A percentile compares a stretch with the other conserved stretches of the same genome.
These are phyloP conservation scores for Hypomesus transpacificus DNA, from an alignment of 2,113 vertebrate species.

Conservation along the genomic window DNA sequence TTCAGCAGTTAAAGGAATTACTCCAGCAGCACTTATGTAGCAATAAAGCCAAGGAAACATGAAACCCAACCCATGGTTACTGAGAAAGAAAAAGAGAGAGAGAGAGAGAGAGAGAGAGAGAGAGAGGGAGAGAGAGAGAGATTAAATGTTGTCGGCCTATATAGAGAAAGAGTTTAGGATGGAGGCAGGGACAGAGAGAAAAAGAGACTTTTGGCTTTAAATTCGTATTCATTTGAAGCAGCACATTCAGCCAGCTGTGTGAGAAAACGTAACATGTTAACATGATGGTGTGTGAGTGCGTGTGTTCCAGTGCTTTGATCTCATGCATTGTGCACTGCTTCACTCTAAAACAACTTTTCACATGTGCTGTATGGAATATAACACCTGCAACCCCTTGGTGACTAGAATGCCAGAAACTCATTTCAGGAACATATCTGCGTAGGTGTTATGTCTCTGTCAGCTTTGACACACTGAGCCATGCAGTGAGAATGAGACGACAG, in stretches of 20 bases:
- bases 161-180: not conserved
- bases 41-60: slow-evolving; percentile 54
- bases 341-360: too few species aligned
- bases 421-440: too few species aligned
- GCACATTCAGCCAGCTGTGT: too few species aligned
- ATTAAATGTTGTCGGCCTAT: not conserved
- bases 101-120: not conserved
- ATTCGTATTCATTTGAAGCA: too few species aligned
- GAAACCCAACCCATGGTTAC: slow-evolving; percentile 30
- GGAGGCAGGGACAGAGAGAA: not conserved
- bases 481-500: slow-evolving; percentile 32
- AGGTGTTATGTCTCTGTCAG: slow-evolving; percentile 19
- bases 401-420: too few species aligned
- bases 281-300: not conserved
- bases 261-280: too few species aligned
- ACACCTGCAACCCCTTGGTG: too few species aligned
- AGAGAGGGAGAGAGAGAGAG: not conserved
- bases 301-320: too few species aligned
- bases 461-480: slow-evolving; percentile 32
- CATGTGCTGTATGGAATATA: too few species aligned
- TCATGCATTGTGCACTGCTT: too few species aligned
- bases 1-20: slow-evolving; percentile 53
- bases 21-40: slow-evolving; percentile 27
- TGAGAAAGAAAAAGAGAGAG: not conserved
- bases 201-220: not conserved